Evolutionary conservation across 1,140 invertebrate genomes (phyloP).

Genomic region (Panagrolaimus sp.): DNA sequence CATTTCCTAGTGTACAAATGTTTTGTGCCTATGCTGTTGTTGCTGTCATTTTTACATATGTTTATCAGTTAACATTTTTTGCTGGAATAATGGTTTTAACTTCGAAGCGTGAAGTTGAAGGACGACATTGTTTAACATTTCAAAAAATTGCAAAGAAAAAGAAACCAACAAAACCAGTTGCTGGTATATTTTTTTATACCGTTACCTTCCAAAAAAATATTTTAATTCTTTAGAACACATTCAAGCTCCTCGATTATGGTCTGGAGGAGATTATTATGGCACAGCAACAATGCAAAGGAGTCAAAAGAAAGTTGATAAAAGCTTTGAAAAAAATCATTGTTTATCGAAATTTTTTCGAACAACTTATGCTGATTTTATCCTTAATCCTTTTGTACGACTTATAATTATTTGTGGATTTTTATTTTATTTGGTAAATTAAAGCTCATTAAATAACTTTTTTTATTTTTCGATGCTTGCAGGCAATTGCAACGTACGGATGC

Average conservation of each 20-base stretch:
- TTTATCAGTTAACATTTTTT: slow-evolving; percentile 61
- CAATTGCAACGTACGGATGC: slow-evolving; percentile 54
- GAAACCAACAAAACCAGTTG: background rate
- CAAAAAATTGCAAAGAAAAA: slow-evolving; percentile 63
- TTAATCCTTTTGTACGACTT: slow-evolving; percentile 77
- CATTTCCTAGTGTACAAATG: slow-evolving; percentile 63
- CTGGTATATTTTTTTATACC: slow-evolving; percentile 19
- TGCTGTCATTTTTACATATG: slow-evolving; percentile 60
- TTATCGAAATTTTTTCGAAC: slow-evolving; percentile 70
- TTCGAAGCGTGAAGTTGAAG: slow-evolving; percentile 49
- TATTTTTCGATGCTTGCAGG: slow-evolving; percentile 23
- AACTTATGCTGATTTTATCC: slow-evolving; percentile 77
- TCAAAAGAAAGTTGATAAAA: slow-evolving; percentile 21
- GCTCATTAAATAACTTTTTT: slow-evolving; percentile 40
- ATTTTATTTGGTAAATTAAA: slow-evolving; percentile 68
- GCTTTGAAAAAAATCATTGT: slow-evolving; percentile 61
- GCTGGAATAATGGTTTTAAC: slow-evolving; percentile 56
- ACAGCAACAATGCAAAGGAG: slow-evolving; percentile 1
- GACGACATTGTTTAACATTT: slow-evolving; percentile 55
- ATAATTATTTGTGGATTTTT: slow-evolving; percentile 81
- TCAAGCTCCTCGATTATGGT: background rate
- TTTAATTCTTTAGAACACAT: background rate
- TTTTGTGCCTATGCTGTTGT: slow-evolving; percentile 57
- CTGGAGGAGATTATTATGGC: slow-evolving; percentile 9
- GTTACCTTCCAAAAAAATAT: too few species aligned